Conservation (phyloP, 1,140 invertebrate species). For the Drosophila burlai region DNA sequence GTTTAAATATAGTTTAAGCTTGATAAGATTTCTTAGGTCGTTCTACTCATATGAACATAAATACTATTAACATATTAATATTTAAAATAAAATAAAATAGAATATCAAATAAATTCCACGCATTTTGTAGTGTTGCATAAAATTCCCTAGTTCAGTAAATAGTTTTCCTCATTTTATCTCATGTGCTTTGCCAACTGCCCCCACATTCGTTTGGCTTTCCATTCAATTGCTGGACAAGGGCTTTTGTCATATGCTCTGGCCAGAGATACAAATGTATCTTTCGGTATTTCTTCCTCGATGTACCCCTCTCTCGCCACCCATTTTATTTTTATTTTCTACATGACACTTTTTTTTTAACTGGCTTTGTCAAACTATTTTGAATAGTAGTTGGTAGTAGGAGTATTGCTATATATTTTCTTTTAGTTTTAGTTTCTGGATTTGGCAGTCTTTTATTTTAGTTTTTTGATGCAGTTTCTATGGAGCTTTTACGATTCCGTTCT, state of each 20-base stretch:
- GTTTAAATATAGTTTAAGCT: no score
- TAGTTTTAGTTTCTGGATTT: conserved; percentile 47
- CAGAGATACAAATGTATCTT: conserved; percentile 40
- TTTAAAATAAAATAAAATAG: not conserved
- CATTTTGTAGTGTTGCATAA: no score
- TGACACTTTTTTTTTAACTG: conserved; percentile 6
- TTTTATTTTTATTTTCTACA: conserved; percentile 12
- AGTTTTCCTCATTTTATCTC: not conserved
- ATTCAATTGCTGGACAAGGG: conserved; percentile 33
- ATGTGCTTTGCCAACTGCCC: conserved; percentile 5
- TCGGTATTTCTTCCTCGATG: conserved; percentile 28
- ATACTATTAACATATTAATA: not conserved
- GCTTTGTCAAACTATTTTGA: conserved; percentile 57
- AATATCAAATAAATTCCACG: no score
- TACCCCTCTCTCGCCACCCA: not conserved
- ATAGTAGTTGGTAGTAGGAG: conserved; percentile 29
- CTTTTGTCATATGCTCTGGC: conserved; percentile 41
- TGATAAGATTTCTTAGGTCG: no score
- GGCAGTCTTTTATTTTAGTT: conserved; percentile 32
- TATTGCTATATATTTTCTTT: conserved; percentile 46
- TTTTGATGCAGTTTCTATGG: conserved; percentile 16
- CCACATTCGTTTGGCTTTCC: conserved; percentile 7
- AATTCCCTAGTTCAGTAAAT: not conserved
- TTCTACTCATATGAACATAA: no score
- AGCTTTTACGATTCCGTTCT: conserved; percentile 18